A percentile compares a stretch with the other conserved stretches of the same genome.
Evolutionary conservation across 2,888 invertebrate species (phyloP).

Genomic region (Agrochola lychnidis): DNA sequence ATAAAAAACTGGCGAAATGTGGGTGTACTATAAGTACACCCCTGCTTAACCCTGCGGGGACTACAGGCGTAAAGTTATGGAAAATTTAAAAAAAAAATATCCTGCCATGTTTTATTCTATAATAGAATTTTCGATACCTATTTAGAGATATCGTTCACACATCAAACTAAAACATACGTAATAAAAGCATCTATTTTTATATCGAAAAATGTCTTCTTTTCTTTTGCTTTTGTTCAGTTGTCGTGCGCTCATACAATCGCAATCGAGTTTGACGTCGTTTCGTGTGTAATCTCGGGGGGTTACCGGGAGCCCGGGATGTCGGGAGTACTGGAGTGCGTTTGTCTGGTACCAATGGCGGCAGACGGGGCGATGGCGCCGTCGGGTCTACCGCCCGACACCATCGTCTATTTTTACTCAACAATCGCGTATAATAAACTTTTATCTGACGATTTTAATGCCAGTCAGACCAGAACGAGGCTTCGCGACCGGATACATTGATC

Average conservation of each 20-base stretch:
- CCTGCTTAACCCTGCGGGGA: too few species aligned
- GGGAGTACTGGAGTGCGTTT: slow-evolving; percentile 62
- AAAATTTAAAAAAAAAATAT: slow-evolving; percentile 16
- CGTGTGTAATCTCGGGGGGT: slow-evolving; percentile 71
- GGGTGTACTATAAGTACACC: too few species aligned
- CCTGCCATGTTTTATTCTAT: not conserved
- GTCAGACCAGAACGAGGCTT: slow-evolving; percentile 40
- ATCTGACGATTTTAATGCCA: slow-evolving; percentile 52
- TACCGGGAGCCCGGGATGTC: slow-evolving; percentile 65
- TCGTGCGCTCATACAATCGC: slow-evolving; percentile 59
- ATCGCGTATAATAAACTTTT: slow-evolving; percentile 63
- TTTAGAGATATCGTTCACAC: slow-evolving; percentile 11
- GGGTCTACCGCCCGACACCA: slow-evolving; percentile 80
- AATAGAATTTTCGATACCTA: not conserved
- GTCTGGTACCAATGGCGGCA: slow-evolving; percentile 65
- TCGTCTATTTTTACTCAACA: slow-evolving; percentile 74
- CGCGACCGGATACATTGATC: slow-evolving; percentile 37
- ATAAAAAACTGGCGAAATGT: too few species aligned
- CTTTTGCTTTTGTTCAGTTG: slow-evolving; percentile 34
- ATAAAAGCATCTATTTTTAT: slow-evolving; percentile 30
- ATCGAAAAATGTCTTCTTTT: slow-evolving; percentile 19
- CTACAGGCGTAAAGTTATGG: too few species aligned
- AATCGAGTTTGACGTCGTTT: slow-evolving; percentile 72
- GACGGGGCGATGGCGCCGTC: slow-evolving; percentile 77
- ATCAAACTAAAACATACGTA: slow-evolving; percentile 12